Evolutionary conservation across 2,888 invertebrate species (phyloP).

Genomic region (Choreutis nemorana): DNA sequence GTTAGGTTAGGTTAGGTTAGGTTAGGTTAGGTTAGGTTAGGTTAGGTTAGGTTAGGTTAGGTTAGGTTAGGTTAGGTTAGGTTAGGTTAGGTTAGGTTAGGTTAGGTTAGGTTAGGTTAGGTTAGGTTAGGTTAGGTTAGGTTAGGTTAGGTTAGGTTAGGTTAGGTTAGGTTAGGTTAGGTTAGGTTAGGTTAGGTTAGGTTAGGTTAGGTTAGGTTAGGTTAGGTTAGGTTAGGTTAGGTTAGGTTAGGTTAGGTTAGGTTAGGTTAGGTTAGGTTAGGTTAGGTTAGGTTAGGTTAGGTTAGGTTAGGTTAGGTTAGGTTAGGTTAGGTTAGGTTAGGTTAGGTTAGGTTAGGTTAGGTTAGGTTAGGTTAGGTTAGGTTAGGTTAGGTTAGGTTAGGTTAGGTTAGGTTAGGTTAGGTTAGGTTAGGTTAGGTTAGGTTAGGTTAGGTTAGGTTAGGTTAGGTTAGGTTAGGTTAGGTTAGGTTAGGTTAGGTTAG

Average conservation of each 20-base stretch:
- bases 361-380: slow-evolving; percentile 14
- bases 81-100: slow-evolving; percentile 1
- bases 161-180: slow-evolving; percentile 1
- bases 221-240: slow-evolving; percentile 1
- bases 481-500: too few relatives aligned
- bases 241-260: slow-evolving; percentile 1
- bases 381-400: slow-evolving; percentile 8
- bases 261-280: slow-evolving; percentile 1
- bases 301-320: slow-evolving; percentile 1
- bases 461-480: neutral
- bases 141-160: slow-evolving; percentile 1
- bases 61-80: slow-evolving; percentile 1
- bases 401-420: neutral
- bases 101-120: slow-evolving; percentile 1
- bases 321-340: slow-evolving; percentile 1
- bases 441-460: slow-evolving; percentile 6
- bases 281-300: slow-evolving; percentile 1
- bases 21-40: slow-evolving; percentile 1
- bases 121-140: slow-evolving; percentile 1
- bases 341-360: slow-evolving; percentile 4
- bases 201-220: slow-evolving; percentile 1
- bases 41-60: slow-evolving; percentile 1
- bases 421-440: slow-evolving; percentile 10
- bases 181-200: slow-evolving; percentile 1
- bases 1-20: slow-evolving; percentile 1